Conservation (phyloP, 2,888 invertebrate genomes). For the Limnephilus auricula region DNA sequence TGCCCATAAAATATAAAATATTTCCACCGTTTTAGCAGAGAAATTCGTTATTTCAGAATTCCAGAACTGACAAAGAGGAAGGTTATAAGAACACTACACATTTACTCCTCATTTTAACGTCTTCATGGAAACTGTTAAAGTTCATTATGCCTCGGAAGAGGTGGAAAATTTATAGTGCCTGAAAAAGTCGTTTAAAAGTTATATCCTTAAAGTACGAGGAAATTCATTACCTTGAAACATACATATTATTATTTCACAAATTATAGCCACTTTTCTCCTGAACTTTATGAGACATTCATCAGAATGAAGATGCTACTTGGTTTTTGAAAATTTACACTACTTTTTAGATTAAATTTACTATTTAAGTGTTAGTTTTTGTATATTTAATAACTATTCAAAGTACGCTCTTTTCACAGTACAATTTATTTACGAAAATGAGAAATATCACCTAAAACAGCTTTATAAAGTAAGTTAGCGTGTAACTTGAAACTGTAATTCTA, state of each 20-base stretch:
- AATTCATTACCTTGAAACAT: slow-evolving; percentile 4
- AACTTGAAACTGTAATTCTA: neutral
- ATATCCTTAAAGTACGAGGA: neutral
- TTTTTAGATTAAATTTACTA: neutral
- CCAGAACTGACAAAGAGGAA: neutral
- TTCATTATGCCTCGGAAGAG: slow-evolving; percentile 26
- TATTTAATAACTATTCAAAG: neutral
- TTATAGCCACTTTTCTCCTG: neutral
- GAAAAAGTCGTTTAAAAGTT: slow-evolving; percentile 41
- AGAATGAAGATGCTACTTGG: neutral
- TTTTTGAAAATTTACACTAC: neutral
- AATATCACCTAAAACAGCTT: neutral
- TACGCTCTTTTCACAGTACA: neutral
- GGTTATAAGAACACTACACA: neutral
- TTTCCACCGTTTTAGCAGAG: neutral
- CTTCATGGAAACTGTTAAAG: slow-evolving; percentile 39
- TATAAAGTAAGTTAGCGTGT: neutral
- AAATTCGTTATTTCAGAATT: neutral
- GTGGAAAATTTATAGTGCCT: slow-evolving; percentile 29
- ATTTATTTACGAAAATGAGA: neutral
- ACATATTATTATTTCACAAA: slow-evolving; percentile 7
- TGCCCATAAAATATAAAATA: neutral
- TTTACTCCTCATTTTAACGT: slow-evolving; percentile 18
- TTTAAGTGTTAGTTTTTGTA: neutral
- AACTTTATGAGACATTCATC: slow-evolving; percentile 10